phyloP scores from a whole-genome alignment of 2,797 vertebrate genomes.

The Jordanella pulchra region DNA sequence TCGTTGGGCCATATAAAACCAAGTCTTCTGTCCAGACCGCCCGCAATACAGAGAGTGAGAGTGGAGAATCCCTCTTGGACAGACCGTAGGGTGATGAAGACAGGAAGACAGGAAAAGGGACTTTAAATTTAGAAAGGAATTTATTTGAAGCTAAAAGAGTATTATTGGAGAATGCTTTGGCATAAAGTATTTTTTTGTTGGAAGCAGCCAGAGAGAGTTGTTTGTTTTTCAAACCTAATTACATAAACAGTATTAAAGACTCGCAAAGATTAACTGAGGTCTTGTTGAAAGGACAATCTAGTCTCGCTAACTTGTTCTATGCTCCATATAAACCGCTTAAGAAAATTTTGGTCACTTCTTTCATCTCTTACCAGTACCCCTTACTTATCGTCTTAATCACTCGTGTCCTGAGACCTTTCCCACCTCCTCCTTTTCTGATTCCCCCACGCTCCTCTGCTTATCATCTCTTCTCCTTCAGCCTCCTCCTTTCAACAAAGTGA shows the following conservation, averaged over 20 bases:
- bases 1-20: neutral
- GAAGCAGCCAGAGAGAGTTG: neutral
- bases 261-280: neutral
- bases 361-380: slow-evolving; percentile 57
- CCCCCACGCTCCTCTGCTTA: slow-evolving; percentile 33
- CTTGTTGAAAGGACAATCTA: neutral
- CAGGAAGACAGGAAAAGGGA: neutral
- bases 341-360: slow-evolving; percentile 18
- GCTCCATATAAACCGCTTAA: neutral
- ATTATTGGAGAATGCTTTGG: neutral
- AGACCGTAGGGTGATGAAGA: neutral
- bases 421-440: slow-evolving; percentile 1
- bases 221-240: neutral
- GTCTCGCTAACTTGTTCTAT: neutral
- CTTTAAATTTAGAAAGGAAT: neutral
- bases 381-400: slow-evolving; percentile 20
- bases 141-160: neutral
- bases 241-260: slow-evolving; percentile 6
- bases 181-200: neutral
- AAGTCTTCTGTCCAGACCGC: neutral
- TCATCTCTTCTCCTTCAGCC: slow-evolving; percentile 30
- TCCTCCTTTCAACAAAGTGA: slow-evolving; percentile 41
- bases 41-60: neutral
- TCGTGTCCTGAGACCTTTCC: neutral
- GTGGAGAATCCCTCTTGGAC: neutral